phyloP scores from a whole-genome alignment of 2,888 invertebrate genomes.

The Patella depressa region DNA sequence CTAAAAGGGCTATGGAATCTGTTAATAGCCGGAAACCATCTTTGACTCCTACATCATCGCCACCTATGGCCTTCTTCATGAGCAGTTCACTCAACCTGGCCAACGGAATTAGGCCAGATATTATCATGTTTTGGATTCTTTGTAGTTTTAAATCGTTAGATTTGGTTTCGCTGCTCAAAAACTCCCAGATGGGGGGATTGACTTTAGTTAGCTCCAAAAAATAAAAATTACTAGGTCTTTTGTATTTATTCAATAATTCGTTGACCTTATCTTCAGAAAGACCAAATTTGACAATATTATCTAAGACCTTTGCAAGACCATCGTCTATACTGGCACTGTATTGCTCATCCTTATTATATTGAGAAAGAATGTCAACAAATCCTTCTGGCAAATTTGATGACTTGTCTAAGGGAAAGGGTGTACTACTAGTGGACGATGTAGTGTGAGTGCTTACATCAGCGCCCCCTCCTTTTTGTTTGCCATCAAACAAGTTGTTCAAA shows the following conservation, averaged over 20 bases:
- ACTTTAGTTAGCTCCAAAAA: no score
- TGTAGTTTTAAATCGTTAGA: neutral
- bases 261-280: neutral
- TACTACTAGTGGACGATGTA: neutral
- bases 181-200: no score
- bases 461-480: neutral
- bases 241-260: neutral
- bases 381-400: neutral
- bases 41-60: neutral
- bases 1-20: neutral
- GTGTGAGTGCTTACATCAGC: no score
- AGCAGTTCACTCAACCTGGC: neutral
- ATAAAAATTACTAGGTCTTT: neutral
- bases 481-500: neutral
- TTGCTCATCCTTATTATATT: neutral
- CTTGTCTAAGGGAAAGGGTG: neutral
- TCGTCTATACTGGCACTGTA: neutral
- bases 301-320: neutral
- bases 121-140: neutral
- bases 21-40: neutral
- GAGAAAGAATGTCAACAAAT: neutral
- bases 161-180: no score
- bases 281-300: neutral
- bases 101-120: no score
- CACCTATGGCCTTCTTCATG: neutral